A percentile compares a stretch with the other conserved stretches of the same genome.
phyloP scores from a whole-genome alignment of 2,113 vertebrate species.

The Lophochroa leadbeateri region DNA sequence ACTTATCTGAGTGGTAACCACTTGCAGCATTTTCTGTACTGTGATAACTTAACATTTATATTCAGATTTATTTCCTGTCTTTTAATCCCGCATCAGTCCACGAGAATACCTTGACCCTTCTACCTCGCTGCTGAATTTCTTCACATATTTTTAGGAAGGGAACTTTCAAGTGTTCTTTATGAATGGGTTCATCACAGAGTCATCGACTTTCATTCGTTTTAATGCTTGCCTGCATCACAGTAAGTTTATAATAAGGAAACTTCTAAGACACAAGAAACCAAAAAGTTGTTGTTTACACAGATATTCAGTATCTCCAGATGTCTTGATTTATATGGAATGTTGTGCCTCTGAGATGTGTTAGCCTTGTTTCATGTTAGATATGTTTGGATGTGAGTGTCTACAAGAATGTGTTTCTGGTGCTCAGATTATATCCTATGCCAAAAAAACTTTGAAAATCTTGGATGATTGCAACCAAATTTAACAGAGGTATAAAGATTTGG shows the following conservation, averaged over 20 bases:
- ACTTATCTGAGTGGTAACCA: not conserved
- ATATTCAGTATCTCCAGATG: not conserved
- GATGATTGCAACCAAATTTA: not conserved
- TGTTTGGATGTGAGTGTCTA: not conserved
- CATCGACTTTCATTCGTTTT: not conserved
- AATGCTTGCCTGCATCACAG: not conserved
- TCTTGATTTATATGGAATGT: not conserved
- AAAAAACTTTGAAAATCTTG: not conserved
- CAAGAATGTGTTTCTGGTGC: not conserved
- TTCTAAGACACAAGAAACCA: not conserved
- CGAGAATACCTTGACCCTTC: not conserved
- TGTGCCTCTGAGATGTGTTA: not conserved
- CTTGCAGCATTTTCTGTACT: not conserved
- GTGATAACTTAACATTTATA: not conserved
- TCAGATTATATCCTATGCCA: not conserved
- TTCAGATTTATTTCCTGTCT: not conserved
- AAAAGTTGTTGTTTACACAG: not conserved
- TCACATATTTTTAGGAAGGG: not conserved
- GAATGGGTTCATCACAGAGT: not conserved
- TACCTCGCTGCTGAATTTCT: not conserved
- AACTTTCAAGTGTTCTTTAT: not conserved
- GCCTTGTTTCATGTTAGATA: not conserved
- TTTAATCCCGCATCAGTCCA: not conserved
- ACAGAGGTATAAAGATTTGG: not conserved
- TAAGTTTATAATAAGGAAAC: not conserved